A percentile compares a stretch with the other conserved stretches of the same genome.
Conservation (phyloP, 2,888 invertebrate genomes). For the Callinectes sapidus region DNA sequence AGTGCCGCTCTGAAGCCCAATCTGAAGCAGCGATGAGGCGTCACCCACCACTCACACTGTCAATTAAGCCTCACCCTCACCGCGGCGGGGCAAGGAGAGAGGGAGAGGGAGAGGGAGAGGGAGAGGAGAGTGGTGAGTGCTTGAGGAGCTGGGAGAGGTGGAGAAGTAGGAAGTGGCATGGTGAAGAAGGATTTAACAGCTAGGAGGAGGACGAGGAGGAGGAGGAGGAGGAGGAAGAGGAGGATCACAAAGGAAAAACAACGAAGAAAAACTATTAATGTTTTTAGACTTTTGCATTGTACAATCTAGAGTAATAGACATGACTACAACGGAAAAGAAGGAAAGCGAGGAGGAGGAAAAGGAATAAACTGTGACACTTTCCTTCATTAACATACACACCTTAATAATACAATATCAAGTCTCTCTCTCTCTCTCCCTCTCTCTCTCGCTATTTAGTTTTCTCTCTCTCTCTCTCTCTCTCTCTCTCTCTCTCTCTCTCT, state of each 20-base stretch:
- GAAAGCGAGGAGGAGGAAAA: neutral
- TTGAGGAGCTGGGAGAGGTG: neutral
- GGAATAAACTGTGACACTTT: neutral
- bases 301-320: too few relatives aligned
- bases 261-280: too few relatives aligned
- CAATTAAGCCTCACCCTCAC: constrained; percentile 3
- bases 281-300: too few relatives aligned
- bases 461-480: too few relatives aligned
- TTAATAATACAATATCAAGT: neutral
- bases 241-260: too few relatives aligned
- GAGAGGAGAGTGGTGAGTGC: neutral
- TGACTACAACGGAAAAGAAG: neutral
- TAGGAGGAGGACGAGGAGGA: constrained; percentile 11
- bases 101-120: neutral
- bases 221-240: neutral
- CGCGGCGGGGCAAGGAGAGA: neutral
- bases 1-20: neutral
- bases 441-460: too few relatives aligned
- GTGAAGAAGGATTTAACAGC: neutral
- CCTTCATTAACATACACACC: neutral
- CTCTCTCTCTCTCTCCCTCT: too few relatives aligned
- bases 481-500: too few relatives aligned
- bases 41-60: constrained; percentile 14
- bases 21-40: constrained; percentile 18
- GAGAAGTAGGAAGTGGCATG: neutral